Percentiles rank a stretch among this genome's conserved stretches.
These are phyloP conservation scores for Ginglymostoma cirratum DNA, from an alignment of 2,113 vertebrate genomes.

Conservation along the genomic window DNA sequence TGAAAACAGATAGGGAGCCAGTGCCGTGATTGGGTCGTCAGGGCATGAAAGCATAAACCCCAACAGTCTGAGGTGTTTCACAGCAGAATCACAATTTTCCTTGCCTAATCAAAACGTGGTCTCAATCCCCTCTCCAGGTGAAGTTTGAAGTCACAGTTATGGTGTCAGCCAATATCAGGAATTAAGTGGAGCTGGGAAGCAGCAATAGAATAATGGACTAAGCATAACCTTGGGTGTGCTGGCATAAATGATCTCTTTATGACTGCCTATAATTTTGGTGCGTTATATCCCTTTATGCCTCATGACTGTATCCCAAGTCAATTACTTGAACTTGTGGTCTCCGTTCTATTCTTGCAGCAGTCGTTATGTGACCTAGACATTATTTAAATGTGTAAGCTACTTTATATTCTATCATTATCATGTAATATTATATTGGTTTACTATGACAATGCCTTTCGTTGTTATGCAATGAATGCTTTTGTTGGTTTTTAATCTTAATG, in stretches of 20 bases:
- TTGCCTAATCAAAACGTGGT: background rate
- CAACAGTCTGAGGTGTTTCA: background rate
- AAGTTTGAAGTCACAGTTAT: background rate
- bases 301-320: background rate
- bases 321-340: conserved; percentile 11
- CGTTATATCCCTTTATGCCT: conserved; percentile 9
- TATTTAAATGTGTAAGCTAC: background rate
- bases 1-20: background rate
- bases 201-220: background rate
- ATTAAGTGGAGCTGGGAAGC: background rate
- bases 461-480: background rate
- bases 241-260: conserved; percentile 15
- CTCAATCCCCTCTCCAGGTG: background rate
- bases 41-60: background rate
- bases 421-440: background rate
- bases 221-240: background rate
- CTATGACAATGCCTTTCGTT: background rate
- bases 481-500: background rate
- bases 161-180: background rate
- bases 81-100: background rate
- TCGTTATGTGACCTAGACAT: background rate
- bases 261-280: background rate
- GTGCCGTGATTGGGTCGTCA: background rate
- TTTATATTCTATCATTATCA: background rate
- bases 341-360: conserved; percentile 10